Evolutionary conservation across 2,888 invertebrate species (phyloP).

Genomic region (Diaperis boleti): DNA sequence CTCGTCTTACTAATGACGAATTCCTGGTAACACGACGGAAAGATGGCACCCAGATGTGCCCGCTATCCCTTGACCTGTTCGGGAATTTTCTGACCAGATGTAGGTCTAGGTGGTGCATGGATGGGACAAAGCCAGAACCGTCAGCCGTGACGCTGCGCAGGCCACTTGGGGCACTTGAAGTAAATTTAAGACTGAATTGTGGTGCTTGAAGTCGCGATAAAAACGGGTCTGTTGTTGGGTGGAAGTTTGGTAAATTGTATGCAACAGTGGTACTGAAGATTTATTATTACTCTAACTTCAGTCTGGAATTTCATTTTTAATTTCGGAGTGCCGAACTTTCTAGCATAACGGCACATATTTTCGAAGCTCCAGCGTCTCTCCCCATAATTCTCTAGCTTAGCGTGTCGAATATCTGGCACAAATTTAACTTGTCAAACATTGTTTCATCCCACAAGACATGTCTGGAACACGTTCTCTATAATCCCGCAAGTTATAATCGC

Average conservation of each 20-base stretch:
- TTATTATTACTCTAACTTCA: too few species aligned
- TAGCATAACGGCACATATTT: too few species aligned
- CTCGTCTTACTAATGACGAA: background rate
- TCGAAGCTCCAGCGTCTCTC: too few species aligned
- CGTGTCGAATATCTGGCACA: too few species aligned
- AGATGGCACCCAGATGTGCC: constrained; percentile 24
- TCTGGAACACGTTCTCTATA: constrained; percentile 22
- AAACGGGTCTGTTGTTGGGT: too few species aligned
- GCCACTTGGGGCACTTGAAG: constrained; percentile 21
- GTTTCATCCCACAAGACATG: constrained; percentile 17
- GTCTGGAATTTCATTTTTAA: too few species aligned
- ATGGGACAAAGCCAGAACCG: constrained; percentile 14
- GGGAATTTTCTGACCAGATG: constrained; percentile 18
- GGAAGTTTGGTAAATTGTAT: too few species aligned
- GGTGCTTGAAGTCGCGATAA: constrained; percentile 3
- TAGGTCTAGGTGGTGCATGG: background rate
- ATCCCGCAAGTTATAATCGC: too few species aligned
- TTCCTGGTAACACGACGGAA: constrained; percentile 11
- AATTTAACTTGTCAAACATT: constrained; percentile 23
- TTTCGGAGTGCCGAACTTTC: too few species aligned
- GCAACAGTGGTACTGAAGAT: too few species aligned
- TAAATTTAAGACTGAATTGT: constrained; percentile 7
- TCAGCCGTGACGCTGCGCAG: constrained; percentile 4
- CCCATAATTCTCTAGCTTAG: too few species aligned
- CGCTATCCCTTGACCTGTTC: constrained; percentile 24